Evolutionary conservation across 2,888 invertebrate species (phyloP).

Genomic region (Invenusta paracnida): DNA sequence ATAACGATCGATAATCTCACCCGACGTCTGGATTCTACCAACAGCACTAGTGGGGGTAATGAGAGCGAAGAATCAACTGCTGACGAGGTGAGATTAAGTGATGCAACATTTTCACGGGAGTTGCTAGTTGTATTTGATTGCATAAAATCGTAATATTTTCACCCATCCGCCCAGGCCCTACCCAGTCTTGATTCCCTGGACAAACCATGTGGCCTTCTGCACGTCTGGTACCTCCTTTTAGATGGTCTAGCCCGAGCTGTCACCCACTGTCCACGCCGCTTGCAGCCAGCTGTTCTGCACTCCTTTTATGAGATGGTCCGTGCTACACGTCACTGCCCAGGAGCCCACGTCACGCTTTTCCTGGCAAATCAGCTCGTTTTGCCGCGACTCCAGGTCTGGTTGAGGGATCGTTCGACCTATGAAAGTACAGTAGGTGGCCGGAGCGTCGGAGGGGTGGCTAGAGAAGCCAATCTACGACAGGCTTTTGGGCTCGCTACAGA

Average conservation of each 20-base stretch:
- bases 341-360: constrained; percentile 80
- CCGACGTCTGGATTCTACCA: neutral
- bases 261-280: constrained; percentile 70
- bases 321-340: constrained; percentile 60
- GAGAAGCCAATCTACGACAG: constrained; percentile 86
- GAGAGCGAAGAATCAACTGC: no score
- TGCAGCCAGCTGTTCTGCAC: constrained; percentile 80
- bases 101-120: no score
- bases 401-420: neutral
- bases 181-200: constrained; percentile 51
- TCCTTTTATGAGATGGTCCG: constrained; percentile 75
- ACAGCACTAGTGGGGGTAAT: neutral
- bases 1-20: neutral
- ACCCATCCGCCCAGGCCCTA: neutral
- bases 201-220: constrained; percentile 67
- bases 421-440: constrained; percentile 47
- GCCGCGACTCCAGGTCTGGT: constrained; percentile 68
- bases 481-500: constrained; percentile 88
- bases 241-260: constrained; percentile 69
- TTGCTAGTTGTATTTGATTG: no score
- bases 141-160: no score
- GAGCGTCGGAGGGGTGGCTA: constrained; percentile 67
- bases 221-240: constrained; percentile 79
- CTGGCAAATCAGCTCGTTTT: constrained; percentile 84
- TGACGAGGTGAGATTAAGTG: no score